Conservation (phyloP, 1,140 invertebrate genomes). For the Neodiprion virginianus region DNA sequence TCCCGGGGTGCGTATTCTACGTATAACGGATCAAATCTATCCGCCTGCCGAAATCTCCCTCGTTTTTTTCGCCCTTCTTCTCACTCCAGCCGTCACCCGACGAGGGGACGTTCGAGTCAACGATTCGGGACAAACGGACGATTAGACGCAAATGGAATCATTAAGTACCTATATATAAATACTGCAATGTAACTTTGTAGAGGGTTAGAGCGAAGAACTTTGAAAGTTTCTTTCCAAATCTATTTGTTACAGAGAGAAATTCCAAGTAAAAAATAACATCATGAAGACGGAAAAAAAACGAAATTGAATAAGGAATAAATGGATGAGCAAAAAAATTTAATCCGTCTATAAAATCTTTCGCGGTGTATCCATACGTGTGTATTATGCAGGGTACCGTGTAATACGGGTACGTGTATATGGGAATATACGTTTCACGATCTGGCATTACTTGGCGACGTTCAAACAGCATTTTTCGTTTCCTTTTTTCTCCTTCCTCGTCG, state of each 20-base stretch:
- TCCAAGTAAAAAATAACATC: too few species aligned
- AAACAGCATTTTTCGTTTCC: neutral
- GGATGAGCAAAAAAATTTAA: neutral
- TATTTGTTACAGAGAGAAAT: too few species aligned
- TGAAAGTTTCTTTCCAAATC: neutral
- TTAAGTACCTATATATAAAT: neutral
- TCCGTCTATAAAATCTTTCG: too few species aligned
- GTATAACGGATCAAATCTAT: too few species aligned
- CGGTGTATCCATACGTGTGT: too few species aligned
- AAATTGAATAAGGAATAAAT: neutral
- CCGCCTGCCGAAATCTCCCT: too few species aligned
- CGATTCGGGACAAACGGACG: neutral
- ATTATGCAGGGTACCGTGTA: neutral
- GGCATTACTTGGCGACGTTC: neutral
- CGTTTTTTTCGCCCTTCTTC: neutral
- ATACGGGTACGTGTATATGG: neutral
- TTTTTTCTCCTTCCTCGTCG: neutral
- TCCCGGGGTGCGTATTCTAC: too few species aligned
- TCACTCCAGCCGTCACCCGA: neutral
- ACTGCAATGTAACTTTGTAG: too few species aligned
- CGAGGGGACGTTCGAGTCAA: neutral
- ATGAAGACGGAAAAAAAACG: too few species aligned
- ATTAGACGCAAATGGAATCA: slow-evolving; percentile 7
- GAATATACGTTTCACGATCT: neutral
- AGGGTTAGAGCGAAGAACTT: neutral